Conservation (phyloP, 2,113 vertebrate species). For the Halcyon senegalensis region DNA sequence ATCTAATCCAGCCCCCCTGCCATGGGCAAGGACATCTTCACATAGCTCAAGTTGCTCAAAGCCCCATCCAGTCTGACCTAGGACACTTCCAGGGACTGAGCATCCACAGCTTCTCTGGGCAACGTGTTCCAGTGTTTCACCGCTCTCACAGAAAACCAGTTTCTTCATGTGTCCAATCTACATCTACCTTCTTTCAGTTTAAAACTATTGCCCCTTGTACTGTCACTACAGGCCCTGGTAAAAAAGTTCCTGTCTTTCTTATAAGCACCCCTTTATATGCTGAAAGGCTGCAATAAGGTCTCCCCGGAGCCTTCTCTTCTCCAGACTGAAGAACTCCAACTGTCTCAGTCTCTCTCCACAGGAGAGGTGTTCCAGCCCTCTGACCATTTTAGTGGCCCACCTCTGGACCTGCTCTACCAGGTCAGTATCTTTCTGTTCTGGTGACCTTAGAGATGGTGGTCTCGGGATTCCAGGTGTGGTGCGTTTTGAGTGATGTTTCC, state of each 20-base stretch:
- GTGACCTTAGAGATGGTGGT: not conserved
- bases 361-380: not conserved
- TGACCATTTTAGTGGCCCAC: not conserved
- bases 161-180: not conserved
- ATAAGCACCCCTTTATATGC: rapidly evolving
- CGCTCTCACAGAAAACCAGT: not conserved
- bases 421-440: not conserved
- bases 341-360: not conserved
- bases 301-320: not conserved
- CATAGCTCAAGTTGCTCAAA: not conserved
- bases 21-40: not conserved
- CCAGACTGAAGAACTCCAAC: not conserved
- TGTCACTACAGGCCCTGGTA: not conserved
- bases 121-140: not conserved
- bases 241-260: not conserved
- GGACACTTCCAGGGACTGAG: not conserved
- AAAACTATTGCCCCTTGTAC: not conserved
- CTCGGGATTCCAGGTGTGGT: not conserved
- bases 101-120: not conserved
- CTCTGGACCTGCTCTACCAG: not conserved
- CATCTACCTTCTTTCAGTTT: not conserved
- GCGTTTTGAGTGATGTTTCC: not conserved
- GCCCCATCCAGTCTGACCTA: not conserved
- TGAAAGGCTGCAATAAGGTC: not conserved
- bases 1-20: not conserved